Evolutionary conservation across 2,888 invertebrate species (phyloP).

Genomic region (Drosophila nr. medialis): DNA sequence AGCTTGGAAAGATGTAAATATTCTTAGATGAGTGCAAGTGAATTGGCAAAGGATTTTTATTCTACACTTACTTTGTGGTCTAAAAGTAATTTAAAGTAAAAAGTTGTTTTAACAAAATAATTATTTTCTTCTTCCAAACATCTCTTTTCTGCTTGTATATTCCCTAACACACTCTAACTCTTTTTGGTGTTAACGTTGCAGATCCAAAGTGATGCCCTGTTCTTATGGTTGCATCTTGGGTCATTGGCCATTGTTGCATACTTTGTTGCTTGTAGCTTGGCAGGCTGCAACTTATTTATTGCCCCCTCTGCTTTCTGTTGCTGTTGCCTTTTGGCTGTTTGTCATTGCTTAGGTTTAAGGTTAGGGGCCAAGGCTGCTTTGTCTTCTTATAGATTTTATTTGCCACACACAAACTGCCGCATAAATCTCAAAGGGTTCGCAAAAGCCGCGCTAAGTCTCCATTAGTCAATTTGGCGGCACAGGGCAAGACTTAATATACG

Average conservation of each 20-base stretch:
- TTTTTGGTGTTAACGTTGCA: neutral
- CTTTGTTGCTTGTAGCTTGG: constrained; percentile 18
- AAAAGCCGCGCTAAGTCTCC: constrained; percentile 60
- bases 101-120: neutral
- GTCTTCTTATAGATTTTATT: constrained; percentile 7
- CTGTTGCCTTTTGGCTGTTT: constrained; percentile 4
- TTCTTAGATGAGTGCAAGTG: neutral
- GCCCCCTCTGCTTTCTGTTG: constrained; percentile 10
- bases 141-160: neutral
- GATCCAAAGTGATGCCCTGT: constrained; percentile 9
- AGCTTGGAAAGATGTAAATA: neutral
- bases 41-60: neutral
- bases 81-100: neutral
- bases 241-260: constrained; percentile 23
- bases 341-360: constrained; percentile 52
- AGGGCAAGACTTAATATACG: constrained; percentile 56
- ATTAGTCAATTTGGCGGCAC: constrained; percentile 69
- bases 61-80: neutral
- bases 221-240: constrained; percentile 37
- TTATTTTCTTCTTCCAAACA: neutral
- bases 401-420: constrained; percentile 8
- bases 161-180: constrained; percentile 1
- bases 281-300: constrained; percentile 54
- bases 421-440: constrained; percentile 44
- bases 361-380: constrained; percentile 47